phyloP scores from a whole-genome alignment of 1,140 invertebrate genomes.

The Drosophila trapezifrons region DNA sequence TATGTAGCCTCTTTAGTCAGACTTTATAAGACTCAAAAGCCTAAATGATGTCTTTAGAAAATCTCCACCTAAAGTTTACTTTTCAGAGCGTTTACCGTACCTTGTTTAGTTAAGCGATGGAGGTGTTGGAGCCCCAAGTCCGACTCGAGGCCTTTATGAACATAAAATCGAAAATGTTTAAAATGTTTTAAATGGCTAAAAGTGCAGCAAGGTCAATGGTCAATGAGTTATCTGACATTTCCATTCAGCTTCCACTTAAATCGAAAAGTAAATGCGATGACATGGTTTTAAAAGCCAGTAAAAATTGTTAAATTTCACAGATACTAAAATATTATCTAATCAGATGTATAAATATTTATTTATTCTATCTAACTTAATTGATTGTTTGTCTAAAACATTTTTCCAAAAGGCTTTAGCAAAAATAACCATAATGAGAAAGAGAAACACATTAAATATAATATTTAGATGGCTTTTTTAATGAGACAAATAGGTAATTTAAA shows the following conservation, averaged over 20 bases:
- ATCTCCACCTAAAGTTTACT: neutral
- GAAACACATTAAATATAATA: too few relatives aligned
- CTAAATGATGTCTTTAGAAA: neutral
- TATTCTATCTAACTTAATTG: neutral
- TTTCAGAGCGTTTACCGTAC: neutral
- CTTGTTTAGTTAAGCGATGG: neutral
- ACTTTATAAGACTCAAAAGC: too few relatives aligned
- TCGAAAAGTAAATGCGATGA: conserved; percentile 2
- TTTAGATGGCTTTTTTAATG: neutral
- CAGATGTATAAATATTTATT: conserved; percentile 2
- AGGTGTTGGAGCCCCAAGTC: conserved; percentile 17
- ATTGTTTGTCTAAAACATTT: neutral
- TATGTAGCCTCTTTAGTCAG: neutral
- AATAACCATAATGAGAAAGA: neutral
- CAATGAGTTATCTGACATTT: conserved; percentile 36
- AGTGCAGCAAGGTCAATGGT: conserved; percentile 52
- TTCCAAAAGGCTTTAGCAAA: neutral
- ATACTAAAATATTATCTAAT: conserved; percentile 12
- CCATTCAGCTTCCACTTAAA: conserved; percentile 22
- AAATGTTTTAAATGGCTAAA: conserved; percentile 30
- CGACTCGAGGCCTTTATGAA: conserved; percentile 26
- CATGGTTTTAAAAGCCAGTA: conserved; percentile 9
- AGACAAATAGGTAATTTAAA: neutral
- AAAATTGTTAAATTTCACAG: conserved; percentile 12
- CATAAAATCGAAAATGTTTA: conserved; percentile 40